These are phyloP conservation scores for Seriola dumerili DNA, from an alignment of 2,113 vertebrate species.

Conservation along the genomic window DNA sequence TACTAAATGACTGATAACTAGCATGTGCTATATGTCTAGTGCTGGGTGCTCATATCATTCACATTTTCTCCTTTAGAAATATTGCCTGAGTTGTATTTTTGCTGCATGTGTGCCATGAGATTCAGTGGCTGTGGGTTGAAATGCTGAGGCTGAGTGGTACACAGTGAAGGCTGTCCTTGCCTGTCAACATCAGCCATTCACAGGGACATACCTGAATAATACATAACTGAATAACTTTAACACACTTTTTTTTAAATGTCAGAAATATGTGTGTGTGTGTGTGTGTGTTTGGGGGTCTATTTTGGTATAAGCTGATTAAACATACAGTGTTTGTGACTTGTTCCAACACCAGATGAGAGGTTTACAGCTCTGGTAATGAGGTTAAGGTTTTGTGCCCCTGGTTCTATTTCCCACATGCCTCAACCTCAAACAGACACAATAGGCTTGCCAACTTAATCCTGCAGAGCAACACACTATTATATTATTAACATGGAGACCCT, in stretches of 20 bases:
- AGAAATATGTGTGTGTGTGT: not conserved
- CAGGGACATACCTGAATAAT: not conserved
- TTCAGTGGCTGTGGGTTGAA: not conserved
- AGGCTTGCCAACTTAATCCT: not conserved
- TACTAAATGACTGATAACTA: not conserved
- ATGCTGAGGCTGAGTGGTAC: not conserved
- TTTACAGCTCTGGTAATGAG: not conserved
- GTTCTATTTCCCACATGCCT: not conserved
- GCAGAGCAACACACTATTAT: not conserved
- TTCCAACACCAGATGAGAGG: constrained; percentile 2
- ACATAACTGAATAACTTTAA: not conserved
- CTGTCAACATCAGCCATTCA: not conserved
- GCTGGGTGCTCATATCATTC: not conserved
- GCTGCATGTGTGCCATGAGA: not conserved
- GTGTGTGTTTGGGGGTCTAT: not conserved
- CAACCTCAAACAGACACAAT: not conserved
- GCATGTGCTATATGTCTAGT: not conserved
- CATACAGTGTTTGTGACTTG: not conserved
- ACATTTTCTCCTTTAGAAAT: not conserved
- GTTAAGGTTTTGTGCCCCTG: not conserved
- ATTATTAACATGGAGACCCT: not conserved
- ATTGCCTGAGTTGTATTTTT: not conserved
- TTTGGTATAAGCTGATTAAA: not conserved
- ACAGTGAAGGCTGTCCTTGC: not conserved
- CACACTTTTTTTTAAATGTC: not conserved